Evolutionary conservation across 2,888 invertebrate genomes (phyloP).

Genomic region (Agrenia bidenticulata): DNA sequence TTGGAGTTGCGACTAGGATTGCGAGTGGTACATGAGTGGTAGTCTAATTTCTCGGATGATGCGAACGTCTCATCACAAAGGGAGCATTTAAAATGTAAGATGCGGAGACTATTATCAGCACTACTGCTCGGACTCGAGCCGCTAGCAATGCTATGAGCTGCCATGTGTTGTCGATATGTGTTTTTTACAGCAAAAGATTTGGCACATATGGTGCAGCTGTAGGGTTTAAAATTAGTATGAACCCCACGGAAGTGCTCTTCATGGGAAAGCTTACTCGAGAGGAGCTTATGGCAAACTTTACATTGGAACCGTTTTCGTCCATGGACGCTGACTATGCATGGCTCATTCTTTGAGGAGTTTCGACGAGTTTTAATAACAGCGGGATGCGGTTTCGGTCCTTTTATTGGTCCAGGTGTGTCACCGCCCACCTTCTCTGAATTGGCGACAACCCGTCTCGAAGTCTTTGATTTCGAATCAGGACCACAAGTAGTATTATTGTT

Average conservation of each 20-base stretch:
- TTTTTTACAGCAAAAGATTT: conserved; percentile 36
- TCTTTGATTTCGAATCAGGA: background rate
- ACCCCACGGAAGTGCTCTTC: conserved; percentile 32
- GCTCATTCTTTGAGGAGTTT: conserved; percentile 19
- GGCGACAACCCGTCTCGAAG: background rate
- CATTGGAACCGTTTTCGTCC: conserved; percentile 35
- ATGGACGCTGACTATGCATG: conserved; percentile 31
- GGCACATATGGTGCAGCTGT: conserved; percentile 31
- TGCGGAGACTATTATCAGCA: background rate
- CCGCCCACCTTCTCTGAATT: too few relatives aligned
- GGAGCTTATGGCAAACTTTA: conserved; percentile 33
- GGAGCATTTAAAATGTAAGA: background rate
- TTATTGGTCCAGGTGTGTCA: background rate
- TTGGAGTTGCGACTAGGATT: background rate
- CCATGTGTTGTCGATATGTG: conserved; percentile 37
- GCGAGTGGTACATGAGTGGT: conserved; percentile 1
- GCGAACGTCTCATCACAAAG: background rate
- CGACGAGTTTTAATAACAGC: background rate
- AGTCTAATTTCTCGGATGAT: background rate
- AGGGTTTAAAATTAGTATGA: conserved; percentile 37
- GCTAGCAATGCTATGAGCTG: conserved; percentile 25
- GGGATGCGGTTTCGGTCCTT: background rate
- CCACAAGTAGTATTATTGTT: background rate
- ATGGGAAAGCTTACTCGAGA: conserved; percentile 33
- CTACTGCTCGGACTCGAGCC: conserved; percentile 2